Percentiles rank a stretch among this genome's conserved stretches.
Conservation (phyloP, 2,113 vertebrate genomes). For the Salvelinus namaycush region DNA sequence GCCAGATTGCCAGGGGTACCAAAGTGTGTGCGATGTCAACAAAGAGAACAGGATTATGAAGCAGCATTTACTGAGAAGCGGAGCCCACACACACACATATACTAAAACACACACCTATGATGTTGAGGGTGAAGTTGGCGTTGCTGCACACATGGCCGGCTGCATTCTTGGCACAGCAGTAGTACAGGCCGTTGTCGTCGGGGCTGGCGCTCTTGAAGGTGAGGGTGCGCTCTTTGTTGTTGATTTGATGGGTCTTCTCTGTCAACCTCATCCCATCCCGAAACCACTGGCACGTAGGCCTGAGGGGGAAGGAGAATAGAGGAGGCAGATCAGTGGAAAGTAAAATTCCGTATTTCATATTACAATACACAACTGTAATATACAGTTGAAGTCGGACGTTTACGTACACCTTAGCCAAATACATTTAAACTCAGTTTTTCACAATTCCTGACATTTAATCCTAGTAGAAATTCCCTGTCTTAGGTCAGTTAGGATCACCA, state of each 20-base stretch:
- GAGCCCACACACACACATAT: too few relatives aligned
- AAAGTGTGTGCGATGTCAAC: too few relatives aligned
- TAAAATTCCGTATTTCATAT: background rate
- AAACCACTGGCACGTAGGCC: constrained; percentile 92
- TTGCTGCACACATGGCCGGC: constrained; percentile 85
- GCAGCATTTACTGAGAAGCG: too few relatives aligned
- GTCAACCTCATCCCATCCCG: constrained; percentile 77
- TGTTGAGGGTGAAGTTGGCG: constrained; percentile 86
- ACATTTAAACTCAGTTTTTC: too few relatives aligned
- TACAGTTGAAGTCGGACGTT: too few relatives aligned
- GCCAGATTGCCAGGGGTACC: too few relatives aligned
- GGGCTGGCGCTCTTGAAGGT: constrained; percentile 80
- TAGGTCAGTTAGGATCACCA: too few relatives aligned
- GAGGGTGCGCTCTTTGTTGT: constrained; percentile 87
- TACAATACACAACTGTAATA: too few relatives aligned
- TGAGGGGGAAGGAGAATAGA: background rate
- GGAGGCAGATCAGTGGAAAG: background rate
- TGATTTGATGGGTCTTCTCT: constrained; percentile 81
- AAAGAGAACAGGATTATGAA: too few relatives aligned
- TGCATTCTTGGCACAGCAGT: constrained; percentile 90
- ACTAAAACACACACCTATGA: constrained; percentile 73
- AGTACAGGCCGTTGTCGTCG: constrained; percentile 86
- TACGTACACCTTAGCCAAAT: too few relatives aligned
- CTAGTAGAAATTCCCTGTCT: too few relatives aligned
- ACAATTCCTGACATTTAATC: too few relatives aligned